Evolutionary conservation across 1,140 invertebrate genomes (phyloP), one percentile per base, ranked within the genome.

Genomic region (Phymastichus coffea): DNA sequence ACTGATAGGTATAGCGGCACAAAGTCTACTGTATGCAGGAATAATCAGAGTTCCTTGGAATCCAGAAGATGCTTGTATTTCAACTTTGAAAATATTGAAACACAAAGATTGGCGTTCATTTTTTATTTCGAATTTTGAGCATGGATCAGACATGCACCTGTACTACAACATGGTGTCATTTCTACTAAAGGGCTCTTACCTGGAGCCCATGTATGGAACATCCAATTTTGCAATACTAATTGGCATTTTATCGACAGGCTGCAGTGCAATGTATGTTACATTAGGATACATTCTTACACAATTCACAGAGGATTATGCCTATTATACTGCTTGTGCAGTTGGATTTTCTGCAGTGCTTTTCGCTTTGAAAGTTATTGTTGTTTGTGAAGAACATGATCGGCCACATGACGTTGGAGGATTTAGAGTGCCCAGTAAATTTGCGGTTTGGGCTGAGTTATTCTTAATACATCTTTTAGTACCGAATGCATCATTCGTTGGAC

Each of bases 101-200:
- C 68, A 79, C 17, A 73, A 72, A 51, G 80, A 89, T 57, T 89
- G 83, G 76, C 67, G 73, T 17, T 76, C 86, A 12, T 78, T 90
- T 14, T 48, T 89, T 9, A 61, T 86, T 7, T 84, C 84, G 2
- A 79, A 83, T 12, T 81, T 90, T 61, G 86, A 86, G 70, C 88
- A 90, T 77, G 85, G 79, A 2, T 83, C 87, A 46, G 88, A 89
- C 63, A 85, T 87, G 83, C 88, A 90, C 76, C 77, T 90, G 0
- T 90, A 89, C 68, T 89, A 87, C 69, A 90, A 90, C 66, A 90
- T 90, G 88, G 71, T 84, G 14, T 89, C 88, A 2, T 84, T 89
- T 35, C 71, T 88, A 8, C 72, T 85, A 20, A 90, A 90, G 78
- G 88, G 87, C 8, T 73, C 73, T 2, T 74, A 78, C 23, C 67